Evolutionary conservation across 2,888 invertebrate genomes (phyloP), one percentile per base, ranked within the genome.

Genomic region (Macrophya annulata): DNA sequence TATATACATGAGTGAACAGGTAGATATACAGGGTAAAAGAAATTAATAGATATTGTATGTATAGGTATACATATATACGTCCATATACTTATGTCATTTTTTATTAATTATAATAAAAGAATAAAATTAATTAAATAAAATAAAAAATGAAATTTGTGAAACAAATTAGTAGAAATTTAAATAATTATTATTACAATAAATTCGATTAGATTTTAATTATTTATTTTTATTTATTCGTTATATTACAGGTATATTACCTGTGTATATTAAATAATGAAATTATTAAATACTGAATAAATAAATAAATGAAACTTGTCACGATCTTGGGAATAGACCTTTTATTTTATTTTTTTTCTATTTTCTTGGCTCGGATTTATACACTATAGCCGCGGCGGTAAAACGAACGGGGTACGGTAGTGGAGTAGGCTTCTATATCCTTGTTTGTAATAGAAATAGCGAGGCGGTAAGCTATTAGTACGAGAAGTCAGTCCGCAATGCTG

Each of bases 391-490:
- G 10, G 25, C 55, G 76, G 51, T 25, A 31, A 3, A 31, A 51
- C 6, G 15, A 48, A 17, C 48, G 48, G 9, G 43, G 21, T 25
- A 62, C 25, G 62, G 21, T 25, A 25, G 62, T 43, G 25, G n/a
- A 25, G 31, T 31, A 3, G 40, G 21, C 40, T 40, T 43, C 21
- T 62, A 51, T 81, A 81, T 81, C 62, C 81, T 83, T 71, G 65
- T 65, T 83, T 83, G 83, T 51, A 83, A 83, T 83, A 83, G 83
- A 83, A 83, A 83, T 83, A 83, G 83, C 83, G 83, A 83, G 68
- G 83, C 83, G 68, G 83, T 71, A 48, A 83, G 83, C 68, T 68
- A 68, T 48, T 83, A 65, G 83, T 45, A 83, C 25, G 68, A 81
- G 81, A 62, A 77, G 77, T 77, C 77, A 55, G 77, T 77, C 31